Evolutionary conservation across 2,113 vertebrate species (phyloP), one percentile per base, ranked within the genome.

Genomic region (Coregonus clupeaformis): DNA sequence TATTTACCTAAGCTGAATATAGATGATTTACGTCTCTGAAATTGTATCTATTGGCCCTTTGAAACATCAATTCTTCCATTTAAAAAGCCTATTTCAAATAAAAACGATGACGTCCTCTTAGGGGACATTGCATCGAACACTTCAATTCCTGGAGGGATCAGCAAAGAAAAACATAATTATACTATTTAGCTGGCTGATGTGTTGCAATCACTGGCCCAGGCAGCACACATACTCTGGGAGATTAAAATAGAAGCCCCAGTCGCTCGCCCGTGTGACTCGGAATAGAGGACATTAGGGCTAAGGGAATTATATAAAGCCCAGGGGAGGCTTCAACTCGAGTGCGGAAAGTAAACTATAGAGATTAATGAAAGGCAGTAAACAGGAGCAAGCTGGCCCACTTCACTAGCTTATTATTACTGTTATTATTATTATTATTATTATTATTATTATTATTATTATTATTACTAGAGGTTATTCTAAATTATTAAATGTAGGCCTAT

Each of bases 181-280:
- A 89, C 90, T 91, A 88, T 92, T 92, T 92, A 93, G 84, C 85
- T 85, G 86, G 90, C 74, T 92, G 91, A 91, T 91, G 89, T 89
- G 89, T 86, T 85, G 90, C 91, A 90, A 91, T 91, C 90, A 90
- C 84, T 88, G 87, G 86, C 87, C 75, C 78, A 81, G 75, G 78
- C 63, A 80, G 74, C 81, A 83, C 72, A 62, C 88, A 83, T 90
- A 90, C 91, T 91, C 82, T 81, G 86, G 85, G 88, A 91, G 90
- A 92, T 93, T 91, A 90, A 92, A 92, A 87, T 85, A 89, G 88
- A 88, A 86, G 79, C 81, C 82, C 88, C 79, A 77, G 27, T 68
- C 67, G 63, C 49, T 68, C 67, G 63, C 65, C 72, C 67, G 72
- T 68, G 77, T 71, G 73, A 78, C 78, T 74, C 71, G 80, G 85